Conservation (phyloP, 1,140 invertebrate species). For the Drosophila sturtevanti region DNA sequence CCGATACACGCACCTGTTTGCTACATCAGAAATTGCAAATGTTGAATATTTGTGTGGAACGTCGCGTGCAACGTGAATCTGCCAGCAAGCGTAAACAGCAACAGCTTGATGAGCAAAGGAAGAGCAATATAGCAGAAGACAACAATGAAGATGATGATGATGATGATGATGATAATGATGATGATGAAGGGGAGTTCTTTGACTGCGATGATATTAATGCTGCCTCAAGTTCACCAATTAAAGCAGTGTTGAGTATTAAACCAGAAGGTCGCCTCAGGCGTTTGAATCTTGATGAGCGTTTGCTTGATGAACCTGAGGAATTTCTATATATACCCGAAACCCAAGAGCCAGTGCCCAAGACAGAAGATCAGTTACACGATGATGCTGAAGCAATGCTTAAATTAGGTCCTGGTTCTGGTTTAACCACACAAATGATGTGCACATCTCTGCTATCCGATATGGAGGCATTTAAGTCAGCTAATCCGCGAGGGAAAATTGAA, state of each 20-base stretch:
- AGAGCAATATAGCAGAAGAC: conserved; percentile 35
- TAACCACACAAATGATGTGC: conserved; percentile 96
- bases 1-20: conserved; percentile 94
- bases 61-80: conserved; percentile 86
- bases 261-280: conserved; percentile 89
- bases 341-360: conserved; percentile 97
- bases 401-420: conserved; percentile 91
- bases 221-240: conserved; percentile 81
- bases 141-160: conserved; percentile 51
- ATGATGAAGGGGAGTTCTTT: conserved; percentile 92
- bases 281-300: conserved; percentile 86
- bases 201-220: conserved; percentile 88
- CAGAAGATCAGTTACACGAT: conserved; percentile 97
- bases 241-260: conserved; percentile 85
- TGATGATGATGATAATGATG: conserved; percentile 88
- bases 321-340: conserved; percentile 94
- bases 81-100: conserved; percentile 51
- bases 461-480: conserved; percentile 99
- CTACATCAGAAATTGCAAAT: conserved; percentile 98
- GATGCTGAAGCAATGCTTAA: conserved; percentile 95
- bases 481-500: conserved; percentile 94
- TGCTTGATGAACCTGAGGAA: conserved; percentile 87
- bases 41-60: conserved; percentile 97
- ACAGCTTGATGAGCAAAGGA: neutral
- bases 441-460: conserved; percentile 97